These are phyloP conservation scores for Hirtodrosophila trivittata DNA, from an alignment of 2,888 invertebrate genomes.

Conservation along the genomic window DNA sequence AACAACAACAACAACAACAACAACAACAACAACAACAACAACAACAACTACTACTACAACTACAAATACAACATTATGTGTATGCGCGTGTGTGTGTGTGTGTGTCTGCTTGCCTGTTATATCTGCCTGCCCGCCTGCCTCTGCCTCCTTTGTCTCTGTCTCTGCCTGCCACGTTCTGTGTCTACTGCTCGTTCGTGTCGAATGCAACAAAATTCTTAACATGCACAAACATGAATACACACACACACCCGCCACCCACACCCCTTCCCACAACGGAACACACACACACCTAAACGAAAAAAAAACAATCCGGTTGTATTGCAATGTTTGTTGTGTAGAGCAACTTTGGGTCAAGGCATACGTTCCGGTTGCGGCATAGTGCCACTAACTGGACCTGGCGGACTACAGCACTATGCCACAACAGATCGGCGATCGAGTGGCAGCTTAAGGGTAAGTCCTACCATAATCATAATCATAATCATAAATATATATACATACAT, in stretches of 20 bases:
- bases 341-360: slow-evolving; percentile 84
- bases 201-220: slow-evolving; percentile 44
- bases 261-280: background rate
- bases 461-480: background rate
- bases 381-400: slow-evolving; percentile 83
- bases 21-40: slow-evolving; percentile 33
- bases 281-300: slow-evolving; percentile 24
- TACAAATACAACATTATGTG: slow-evolving; percentile 22
- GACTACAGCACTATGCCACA: slow-evolving; percentile 84
- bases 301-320: slow-evolving; percentile 70
- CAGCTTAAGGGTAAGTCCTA: slow-evolving; percentile 83
- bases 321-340: slow-evolving; percentile 82
- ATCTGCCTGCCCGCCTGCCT: slow-evolving; percentile 58
- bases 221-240: slow-evolving; percentile 47
- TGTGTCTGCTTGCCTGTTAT: slow-evolving; percentile 37
- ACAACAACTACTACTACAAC: slow-evolving; percentile 34
- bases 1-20: slow-evolving; percentile 39
- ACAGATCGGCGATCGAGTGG: slow-evolving; percentile 83
- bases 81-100: slow-evolving; percentile 18
- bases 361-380: slow-evolving; percentile 84
- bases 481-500: background rate
- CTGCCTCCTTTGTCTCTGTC: slow-evolving; percentile 26
- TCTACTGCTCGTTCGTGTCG: slow-evolving; percentile 35
- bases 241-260: slow-evolving; percentile 2
- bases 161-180: slow-evolving; percentile 60